Evolutionary conservation across 2,797 vertebrate genomes (phyloP), one percentile per base, ranked within the genome.

Genomic region (Chelidonichthys spinosus): DNA sequence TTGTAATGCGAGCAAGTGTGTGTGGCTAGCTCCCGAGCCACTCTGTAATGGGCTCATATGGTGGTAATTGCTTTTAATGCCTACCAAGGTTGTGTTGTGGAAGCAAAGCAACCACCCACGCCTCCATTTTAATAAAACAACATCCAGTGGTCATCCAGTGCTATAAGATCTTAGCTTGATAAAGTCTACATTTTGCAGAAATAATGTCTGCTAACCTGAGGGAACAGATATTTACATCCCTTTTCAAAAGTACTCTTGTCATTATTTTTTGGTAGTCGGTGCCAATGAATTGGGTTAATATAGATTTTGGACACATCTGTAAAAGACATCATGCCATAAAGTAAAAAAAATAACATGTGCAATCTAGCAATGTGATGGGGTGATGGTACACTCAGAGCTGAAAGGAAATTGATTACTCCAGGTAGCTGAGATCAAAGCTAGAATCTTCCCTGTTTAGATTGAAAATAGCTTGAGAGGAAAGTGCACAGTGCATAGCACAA

Each of bases 381-480:
- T 35, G 52, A 15, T 35, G 32, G n/a, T 54, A 54, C 32, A 54
- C 32, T 54, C 52, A 2, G 32, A 15, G 52, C 52, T 54, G 52
- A 36, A 55, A 35, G 1, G 53, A 33, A 49, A 65, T 35, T 2
- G 33, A 18, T 5, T 43, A 54, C 35, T 17, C 11, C 6, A 52
- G 56, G 56, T 36, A 47, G 18, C 35, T 14, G 42, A 46, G 15
- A 59, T 63, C n/a, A 44, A 44, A 37, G 58, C 9, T 39, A 76
- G 65, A 7, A 36, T 7, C 25, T 11, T 11, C 25, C 11, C 11
- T 14, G 63, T 50, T 66, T 59, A 44, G 36, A 18, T 13, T 53
- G 11, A 44, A 63, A 76, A 55, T 14, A n/a, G 52, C 32, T n/a
- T n/a, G n/a, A n/a, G n/a, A n/a, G n/a, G 43, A 6, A 65, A 32